Evolutionary conservation across 2,888 invertebrate genomes (phyloP).

Genomic region (Pinctada fucata): DNA sequence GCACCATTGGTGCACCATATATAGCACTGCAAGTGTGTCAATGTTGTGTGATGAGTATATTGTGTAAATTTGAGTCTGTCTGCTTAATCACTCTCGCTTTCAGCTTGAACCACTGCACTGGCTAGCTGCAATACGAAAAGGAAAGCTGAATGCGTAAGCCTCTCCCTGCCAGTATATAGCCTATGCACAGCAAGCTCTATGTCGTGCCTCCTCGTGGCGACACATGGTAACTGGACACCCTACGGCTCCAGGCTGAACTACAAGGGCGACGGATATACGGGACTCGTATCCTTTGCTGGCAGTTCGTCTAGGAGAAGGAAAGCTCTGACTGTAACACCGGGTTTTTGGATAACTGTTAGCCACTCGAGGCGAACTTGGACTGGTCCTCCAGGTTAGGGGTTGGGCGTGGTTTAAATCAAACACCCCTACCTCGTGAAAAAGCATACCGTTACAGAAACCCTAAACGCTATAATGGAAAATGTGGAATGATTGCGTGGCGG

Average conservation of each 20-base stretch:
- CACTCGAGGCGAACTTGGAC: not conserved
- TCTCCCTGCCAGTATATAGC: not conserved
- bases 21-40: not conserved
- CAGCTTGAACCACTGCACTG: not conserved
- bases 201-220: not conserved
- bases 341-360: not conserved
- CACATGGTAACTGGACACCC: conserved; percentile 1
- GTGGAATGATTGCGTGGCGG: too few relatives aligned
- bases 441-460: not conserved
- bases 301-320: conserved; percentile 1
- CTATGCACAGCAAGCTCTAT: not conserved
- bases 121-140: not conserved
- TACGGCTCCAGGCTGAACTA: not conserved
- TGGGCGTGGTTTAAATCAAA: not conserved
- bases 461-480: too few relatives aligned
- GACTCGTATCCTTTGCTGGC: not conserved
- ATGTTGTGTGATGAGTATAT: not conserved
- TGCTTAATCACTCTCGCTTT: not conserved
- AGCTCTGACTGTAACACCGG: too few relatives aligned
- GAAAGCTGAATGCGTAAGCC: not conserved
- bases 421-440: not conserved
- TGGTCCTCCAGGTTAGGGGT: not conserved
- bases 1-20: not conserved
- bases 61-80: not conserved
- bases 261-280: not conserved